Conservation (phyloP, 1,140 invertebrate genomes). For the Lamellibrachia luymesi region DNA sequence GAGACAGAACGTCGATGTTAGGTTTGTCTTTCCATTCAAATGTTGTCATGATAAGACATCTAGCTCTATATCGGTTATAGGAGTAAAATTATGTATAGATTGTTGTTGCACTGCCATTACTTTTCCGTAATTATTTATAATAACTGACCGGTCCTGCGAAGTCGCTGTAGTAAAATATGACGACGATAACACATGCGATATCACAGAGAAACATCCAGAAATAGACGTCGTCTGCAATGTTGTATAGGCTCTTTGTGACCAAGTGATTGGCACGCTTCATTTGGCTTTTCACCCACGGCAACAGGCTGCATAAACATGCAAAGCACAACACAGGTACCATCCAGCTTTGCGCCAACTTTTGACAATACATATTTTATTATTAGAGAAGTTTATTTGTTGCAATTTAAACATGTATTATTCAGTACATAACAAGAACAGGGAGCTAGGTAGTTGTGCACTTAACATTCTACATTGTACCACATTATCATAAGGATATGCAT, state of each 20-base stretch:
- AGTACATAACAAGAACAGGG: too few relatives aligned
- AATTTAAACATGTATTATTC: background rate
- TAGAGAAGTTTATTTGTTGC: background rate
- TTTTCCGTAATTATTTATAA: background rate
- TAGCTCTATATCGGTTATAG: too few relatives aligned
- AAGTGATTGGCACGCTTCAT: conserved; percentile 39
- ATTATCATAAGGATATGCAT: too few relatives aligned
- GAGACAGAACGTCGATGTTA: too few relatives aligned
- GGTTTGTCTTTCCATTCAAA: too few relatives aligned
- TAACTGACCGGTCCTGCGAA: conserved; percentile 69
- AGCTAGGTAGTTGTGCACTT: too few relatives aligned
- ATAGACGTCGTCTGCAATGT: conserved; percentile 89
- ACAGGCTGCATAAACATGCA: background rate
- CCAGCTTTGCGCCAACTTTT: background rate
- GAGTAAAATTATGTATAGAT: too few relatives aligned
- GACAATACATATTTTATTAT: background rate
- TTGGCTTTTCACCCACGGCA: background rate
- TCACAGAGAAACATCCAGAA: conserved; percentile 98
- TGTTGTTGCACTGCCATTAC: background rate
- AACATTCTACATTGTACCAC: too few relatives aligned
- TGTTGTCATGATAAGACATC: too few relatives aligned
- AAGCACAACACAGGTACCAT: background rate
- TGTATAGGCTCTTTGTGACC: conserved; percentile 45
- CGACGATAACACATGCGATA: conserved; percentile 94
- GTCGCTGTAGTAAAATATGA: conserved; percentile 93